Evolutionary conservation across 2,888 invertebrate species (phyloP).

Genomic region (Limnephilus auricula): DNA sequence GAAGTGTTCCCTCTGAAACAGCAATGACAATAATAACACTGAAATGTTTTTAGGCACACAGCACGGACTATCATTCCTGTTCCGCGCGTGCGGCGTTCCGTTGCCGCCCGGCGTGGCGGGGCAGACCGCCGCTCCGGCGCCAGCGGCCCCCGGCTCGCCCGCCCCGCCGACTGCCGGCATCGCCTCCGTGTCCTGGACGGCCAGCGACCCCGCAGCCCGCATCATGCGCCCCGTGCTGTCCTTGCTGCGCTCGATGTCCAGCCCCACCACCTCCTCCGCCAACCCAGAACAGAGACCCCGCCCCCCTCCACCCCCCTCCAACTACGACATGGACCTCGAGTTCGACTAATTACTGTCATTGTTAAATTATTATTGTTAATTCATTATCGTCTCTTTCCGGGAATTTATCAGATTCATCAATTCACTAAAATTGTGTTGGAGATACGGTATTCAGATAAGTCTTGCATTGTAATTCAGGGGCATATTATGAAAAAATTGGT

Average conservation of each 20-base stretch:
- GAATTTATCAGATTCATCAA: slow-evolving; percentile 20
- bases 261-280: slow-evolving; percentile 22
- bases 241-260: slow-evolving; percentile 49
- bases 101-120: neutral
- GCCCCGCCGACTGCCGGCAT: neutral
- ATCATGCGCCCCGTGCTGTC: slow-evolving; percentile 50
- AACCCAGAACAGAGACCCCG: slow-evolving; percentile 68
- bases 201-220: neutral
- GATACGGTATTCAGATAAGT: neutral
- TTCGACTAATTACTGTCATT: slow-evolving; percentile 53
- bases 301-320: slow-evolving; percentile 68
- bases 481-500: neutral
- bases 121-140: neutral
- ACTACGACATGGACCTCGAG: slow-evolving; percentile 76
- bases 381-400: slow-evolving; percentile 9
- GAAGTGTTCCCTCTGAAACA: no score
- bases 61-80: slow-evolving; percentile 56
- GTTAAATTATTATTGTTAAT: neutral
- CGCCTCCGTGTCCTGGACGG: slow-evolving; percentile 20
- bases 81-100: slow-evolving; percentile 58
- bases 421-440: neutral
- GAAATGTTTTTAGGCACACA: slow-evolving; percentile 34
- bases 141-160: neutral
- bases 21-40: neutral
- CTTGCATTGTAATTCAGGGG: neutral